Percentiles rank a stretch among this genome's conserved stretches.
These are phyloP conservation scores for Morone chrysops DNA, from an alignment of 2,113 vertebrate genomes.

Conservation along the genomic window DNA sequence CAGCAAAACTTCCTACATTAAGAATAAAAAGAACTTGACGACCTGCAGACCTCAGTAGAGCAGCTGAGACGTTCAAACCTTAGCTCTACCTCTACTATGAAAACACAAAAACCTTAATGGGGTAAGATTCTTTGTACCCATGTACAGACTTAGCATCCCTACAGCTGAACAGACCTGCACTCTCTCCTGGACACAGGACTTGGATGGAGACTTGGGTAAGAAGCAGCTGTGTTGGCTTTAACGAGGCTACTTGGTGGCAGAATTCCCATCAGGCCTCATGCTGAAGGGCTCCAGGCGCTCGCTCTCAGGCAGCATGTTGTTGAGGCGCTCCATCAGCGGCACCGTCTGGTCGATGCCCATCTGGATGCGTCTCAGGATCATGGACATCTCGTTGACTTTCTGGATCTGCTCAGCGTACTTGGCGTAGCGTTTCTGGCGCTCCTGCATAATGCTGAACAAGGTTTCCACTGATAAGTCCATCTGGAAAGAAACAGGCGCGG, in stretches of 20 bases:
- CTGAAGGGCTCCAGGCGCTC: constrained; percentile 96
- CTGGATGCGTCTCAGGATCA: constrained; percentile 96
- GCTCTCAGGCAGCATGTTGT: constrained; percentile 93
- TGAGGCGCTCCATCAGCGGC: constrained; percentile 96
- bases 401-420: constrained; percentile 99
- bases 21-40: background rate
- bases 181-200: background rate
- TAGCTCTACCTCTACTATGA: background rate
- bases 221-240: constrained; percentile 8
- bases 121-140: background rate
- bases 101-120: background rate
- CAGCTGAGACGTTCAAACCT: background rate
- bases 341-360: constrained; percentile 98
- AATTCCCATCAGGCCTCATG: constrained; percentile 90
- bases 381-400: constrained; percentile 99
- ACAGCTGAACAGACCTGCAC: constrained; percentile 35
- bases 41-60: background rate
- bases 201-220: background rate
- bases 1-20: background rate
- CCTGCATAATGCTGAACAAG: constrained; percentile 97
- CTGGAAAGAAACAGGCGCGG: constrained; percentile 72
- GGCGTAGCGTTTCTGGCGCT: constrained; percentile 97
- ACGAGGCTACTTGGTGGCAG: constrained; percentile 71
- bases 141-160: constrained; percentile 10
- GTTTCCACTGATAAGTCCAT: constrained; percentile 96